Conservation (phyloP, 2,888 invertebrate species). For the Pristionchus fissidentatus region DNA sequence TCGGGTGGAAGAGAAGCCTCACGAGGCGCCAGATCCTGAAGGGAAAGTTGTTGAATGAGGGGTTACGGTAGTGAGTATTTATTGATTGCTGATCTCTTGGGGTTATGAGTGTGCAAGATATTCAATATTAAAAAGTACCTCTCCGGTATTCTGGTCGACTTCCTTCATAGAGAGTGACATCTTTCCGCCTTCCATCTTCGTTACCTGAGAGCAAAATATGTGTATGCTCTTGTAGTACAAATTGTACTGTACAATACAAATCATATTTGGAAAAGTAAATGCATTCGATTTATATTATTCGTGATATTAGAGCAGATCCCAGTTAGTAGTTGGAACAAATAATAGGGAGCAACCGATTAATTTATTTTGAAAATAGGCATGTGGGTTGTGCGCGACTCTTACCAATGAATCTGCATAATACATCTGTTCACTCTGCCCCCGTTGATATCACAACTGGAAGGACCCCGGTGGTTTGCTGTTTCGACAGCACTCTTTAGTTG, state of each 20-base stretch:
- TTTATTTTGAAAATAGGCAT: too few relatives aligned
- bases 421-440: too few relatives aligned
- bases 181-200: constrained; percentile 93
- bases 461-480: neutral
- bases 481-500: neutral
- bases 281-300: too few relatives aligned
- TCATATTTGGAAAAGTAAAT: too few relatives aligned
- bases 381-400: too few relatives aligned
- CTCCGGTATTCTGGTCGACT: constrained; percentile 93
- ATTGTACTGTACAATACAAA: too few relatives aligned
- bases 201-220: constrained; percentile 80
- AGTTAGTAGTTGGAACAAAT: neutral
- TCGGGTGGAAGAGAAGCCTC: constrained; percentile 62
- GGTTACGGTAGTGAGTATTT: neutral
- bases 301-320: too few relatives aligned
- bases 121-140: constrained; percentile 82
- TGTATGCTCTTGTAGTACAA: neutral
- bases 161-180: constrained; percentile 83
- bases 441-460: too few relatives aligned
- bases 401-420: too few relatives aligned
- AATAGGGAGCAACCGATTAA: neutral
- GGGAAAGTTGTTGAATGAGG: neutral
- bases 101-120: too few relatives aligned
- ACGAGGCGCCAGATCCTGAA: constrained; percentile 37
- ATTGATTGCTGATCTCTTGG: too few relatives aligned